Evolutionary conservation across 1,140 invertebrate species (phyloP).

Genomic region (Drosophila sp.): DNA sequence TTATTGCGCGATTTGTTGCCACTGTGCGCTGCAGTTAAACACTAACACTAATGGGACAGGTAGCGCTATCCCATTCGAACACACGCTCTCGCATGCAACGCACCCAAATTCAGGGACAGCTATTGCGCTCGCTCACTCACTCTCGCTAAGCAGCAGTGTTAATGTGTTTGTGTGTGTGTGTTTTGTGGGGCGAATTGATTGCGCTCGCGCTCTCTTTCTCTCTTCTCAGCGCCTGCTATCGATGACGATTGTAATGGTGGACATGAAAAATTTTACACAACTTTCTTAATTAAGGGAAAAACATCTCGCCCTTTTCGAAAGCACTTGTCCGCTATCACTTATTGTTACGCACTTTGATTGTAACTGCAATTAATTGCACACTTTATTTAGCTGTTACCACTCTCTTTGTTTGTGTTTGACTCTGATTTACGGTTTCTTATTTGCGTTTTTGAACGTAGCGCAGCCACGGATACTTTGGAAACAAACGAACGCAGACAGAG

Average conservation of each 20-base stretch:
- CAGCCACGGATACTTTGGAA: conserved; percentile 54
- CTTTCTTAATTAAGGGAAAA: conserved; percentile 76
- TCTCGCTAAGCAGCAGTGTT: conserved; percentile 7
- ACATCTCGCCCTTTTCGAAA: conserved; percentile 42
- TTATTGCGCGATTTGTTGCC: conserved; percentile 41
- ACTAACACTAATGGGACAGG: conserved; percentile 26
- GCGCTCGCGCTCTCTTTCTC: conserved; percentile 60
- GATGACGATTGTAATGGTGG: conserved; percentile 73
- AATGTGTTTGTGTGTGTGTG: conserved; percentile 29
- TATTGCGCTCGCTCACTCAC: conserved; percentile 52
- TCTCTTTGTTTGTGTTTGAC: conserved; percentile 39
- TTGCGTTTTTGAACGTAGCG: conserved; percentile 58
- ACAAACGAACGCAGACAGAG: conserved; percentile 74
- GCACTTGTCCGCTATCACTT: conserved; percentile 12
- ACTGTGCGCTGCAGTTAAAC: conserved; percentile 71
- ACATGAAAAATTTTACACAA: conserved; percentile 78
- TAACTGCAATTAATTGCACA: conserved; percentile 32
- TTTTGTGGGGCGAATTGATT: conserved; percentile 51
- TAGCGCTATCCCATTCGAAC: conserved; percentile 55
- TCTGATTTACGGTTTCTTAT: conserved; percentile 61
- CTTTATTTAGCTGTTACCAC: conserved; percentile 29
- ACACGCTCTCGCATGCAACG: conserved; percentile 54
- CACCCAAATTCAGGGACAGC: conserved; percentile 72
- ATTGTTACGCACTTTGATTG: conserved; percentile 58
- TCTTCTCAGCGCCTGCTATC: conserved; percentile 41